A percentile compares a stretch with the other conserved stretches of the same genome.
These are phyloP conservation scores for Phenacoccus solenopsis DNA, from an alignment of 1,140 invertebrate genomes.

Conservation along the genomic window DNA sequence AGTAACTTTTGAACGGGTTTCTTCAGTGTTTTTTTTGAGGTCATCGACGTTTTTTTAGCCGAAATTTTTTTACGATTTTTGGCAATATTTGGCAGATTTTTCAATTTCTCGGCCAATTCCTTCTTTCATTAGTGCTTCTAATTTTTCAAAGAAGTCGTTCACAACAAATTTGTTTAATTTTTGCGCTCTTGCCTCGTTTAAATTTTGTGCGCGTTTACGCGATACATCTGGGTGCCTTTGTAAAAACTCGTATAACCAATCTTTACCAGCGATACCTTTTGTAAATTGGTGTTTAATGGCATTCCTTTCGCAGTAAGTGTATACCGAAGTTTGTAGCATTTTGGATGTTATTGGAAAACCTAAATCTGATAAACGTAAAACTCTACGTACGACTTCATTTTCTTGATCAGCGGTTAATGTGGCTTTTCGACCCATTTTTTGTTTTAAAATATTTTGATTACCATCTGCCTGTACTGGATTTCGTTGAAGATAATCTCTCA, in stretches of 20 bases:
- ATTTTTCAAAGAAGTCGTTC: slow-evolving; percentile 29
- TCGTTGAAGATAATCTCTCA: neutral
- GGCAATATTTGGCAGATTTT: too few relatives aligned
- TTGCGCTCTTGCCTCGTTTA: slow-evolving; percentile 31
- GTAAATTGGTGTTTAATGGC: neutral
- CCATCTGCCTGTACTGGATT: neutral
- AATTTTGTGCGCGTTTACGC: slow-evolving; percentile 29
- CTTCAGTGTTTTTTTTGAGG: too few relatives aligned
- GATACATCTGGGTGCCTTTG: slow-evolving; percentile 26
- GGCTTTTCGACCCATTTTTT: neutral
- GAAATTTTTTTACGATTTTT: too few relatives aligned
- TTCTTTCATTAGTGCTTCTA: slow-evolving; percentile 27
- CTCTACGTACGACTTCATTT: slow-evolving; percentile 25
- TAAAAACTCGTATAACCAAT: slow-evolving; percentile 14
- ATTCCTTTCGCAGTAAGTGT: neutral
- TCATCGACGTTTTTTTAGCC: too few relatives aligned
- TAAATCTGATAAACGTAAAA: slow-evolving; percentile 27
- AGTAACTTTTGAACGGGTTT: too few relatives aligned
- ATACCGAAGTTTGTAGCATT: neutral
- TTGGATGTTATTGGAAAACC: slow-evolving; percentile 28
- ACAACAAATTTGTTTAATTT: slow-evolving; percentile 32
- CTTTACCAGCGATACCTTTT: neutral
- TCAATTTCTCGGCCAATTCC: too few relatives aligned
- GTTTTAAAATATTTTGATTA: too few relatives aligned
- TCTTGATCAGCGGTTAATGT: slow-evolving; percentile 23